These are phyloP conservation scores for Calameuta pallipes DNA, from an alignment of 2,888 invertebrate genomes.

Conservation along the genomic window DNA sequence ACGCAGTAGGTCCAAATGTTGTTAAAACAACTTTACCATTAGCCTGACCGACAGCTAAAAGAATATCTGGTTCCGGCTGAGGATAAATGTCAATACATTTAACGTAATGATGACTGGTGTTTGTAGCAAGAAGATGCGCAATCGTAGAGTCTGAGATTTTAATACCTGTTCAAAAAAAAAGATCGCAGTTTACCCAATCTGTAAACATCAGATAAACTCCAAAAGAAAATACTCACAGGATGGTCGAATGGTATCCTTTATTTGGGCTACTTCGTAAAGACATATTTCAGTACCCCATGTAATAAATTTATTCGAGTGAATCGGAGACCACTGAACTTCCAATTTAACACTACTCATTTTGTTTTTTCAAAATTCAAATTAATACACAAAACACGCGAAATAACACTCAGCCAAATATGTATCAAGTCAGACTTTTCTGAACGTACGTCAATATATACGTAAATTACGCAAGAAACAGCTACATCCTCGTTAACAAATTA, in stretches of 20 bases:
- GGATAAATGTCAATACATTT: conserved; percentile 91
- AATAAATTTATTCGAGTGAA: conserved; percentile 82
- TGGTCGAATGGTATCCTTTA: conserved; percentile 70
- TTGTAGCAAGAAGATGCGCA: conserved; percentile 79
- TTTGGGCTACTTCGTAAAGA: conserved; percentile 81
- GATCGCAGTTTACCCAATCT: not conserved
- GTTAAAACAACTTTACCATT: conserved; percentile 89
- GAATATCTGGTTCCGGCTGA: conserved; percentile 78
- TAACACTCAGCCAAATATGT: not conserved
- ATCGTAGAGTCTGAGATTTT: conserved; percentile 77
- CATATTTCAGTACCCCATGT: conserved; percentile 92
- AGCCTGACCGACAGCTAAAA: conserved; percentile 88
- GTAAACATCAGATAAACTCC: conserved; percentile 24
- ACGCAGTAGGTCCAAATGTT: conserved; percentile 78
- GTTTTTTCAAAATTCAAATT: not conserved
- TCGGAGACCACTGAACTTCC: conserved; percentile 90
- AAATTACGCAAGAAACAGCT: not conserved
- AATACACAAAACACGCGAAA: not conserved
- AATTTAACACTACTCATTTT: conserved; percentile 73
- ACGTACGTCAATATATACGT: not conserved
- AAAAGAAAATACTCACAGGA: conserved; percentile 54
- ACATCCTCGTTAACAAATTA: not conserved
- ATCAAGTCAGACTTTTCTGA: not conserved
- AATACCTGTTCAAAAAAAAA: conserved; percentile 68
- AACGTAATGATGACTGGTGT: conserved; percentile 81